A percentile compares a stretch with the other conserved stretches of the same genome.
Conservation (phyloP, 1,140 invertebrate genomes). For the Armadillidium nasatum region DNA sequence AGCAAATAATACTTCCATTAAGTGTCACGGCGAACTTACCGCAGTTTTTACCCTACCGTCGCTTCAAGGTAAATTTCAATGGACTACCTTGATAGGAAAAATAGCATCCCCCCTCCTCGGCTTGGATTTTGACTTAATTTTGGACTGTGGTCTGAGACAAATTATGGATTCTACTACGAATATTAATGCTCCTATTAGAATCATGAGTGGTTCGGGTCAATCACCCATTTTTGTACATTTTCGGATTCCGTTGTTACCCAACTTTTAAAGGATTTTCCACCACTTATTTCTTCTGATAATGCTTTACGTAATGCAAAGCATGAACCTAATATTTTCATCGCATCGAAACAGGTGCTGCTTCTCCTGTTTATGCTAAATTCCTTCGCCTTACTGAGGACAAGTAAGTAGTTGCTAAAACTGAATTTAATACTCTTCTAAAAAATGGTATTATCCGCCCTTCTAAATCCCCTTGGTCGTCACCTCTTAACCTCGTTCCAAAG, state of each 20-base stretch:
- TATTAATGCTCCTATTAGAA: too few relatives aligned
- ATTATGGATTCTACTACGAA: conserved; percentile 13
- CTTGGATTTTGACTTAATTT: not conserved
- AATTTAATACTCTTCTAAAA: conserved; percentile 5
- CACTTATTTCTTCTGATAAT: not conserved
- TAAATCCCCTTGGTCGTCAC: conserved; percentile 41
- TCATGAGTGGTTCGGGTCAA: too few relatives aligned
- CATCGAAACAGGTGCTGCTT: not conserved
- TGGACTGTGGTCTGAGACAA: not conserved
- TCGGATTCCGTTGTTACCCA: not conserved
- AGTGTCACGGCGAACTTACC: not conserved
- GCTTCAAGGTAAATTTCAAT: not conserved
- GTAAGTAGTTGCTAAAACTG: conserved; percentile 10
- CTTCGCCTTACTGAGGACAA: conserved; percentile 15
- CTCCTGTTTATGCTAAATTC: conserved; percentile 24
- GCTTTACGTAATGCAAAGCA: not conserved
- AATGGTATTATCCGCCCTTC: conserved; percentile 24
- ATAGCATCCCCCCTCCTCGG: not conserved
- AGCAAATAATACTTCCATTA: not conserved
- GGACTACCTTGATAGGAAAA: not conserved
- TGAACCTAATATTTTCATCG: not conserved
- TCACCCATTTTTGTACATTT: too few relatives aligned
- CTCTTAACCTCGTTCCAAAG: conserved; percentile 46
- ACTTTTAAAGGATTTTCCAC: too few relatives aligned
- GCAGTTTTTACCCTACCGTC: not conserved